A percentile compares a stretch with the other conserved stretches of the same genome.
phyloP scores from a whole-genome alignment of 2,113 vertebrate genomes.

The Onychostoma macrolepis region DNA sequence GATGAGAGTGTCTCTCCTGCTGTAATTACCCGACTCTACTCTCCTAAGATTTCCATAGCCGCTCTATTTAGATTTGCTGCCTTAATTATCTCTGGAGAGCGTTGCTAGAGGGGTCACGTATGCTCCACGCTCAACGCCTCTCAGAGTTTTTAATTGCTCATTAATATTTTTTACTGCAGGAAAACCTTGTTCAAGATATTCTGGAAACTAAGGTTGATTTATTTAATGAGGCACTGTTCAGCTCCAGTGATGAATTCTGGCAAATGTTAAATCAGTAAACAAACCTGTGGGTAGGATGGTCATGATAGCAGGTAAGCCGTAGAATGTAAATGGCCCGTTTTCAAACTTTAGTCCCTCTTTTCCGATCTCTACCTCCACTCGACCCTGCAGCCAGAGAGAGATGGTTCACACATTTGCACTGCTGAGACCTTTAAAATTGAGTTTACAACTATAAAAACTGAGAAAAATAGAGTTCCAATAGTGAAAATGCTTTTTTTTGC shows the following conservation, averaged over 20 bases:
- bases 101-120: constrained; percentile 7
- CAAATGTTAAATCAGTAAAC: neutral
- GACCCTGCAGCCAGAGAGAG: constrained; percentile 77
- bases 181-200: neutral
- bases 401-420: neutral
- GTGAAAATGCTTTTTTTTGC: neutral
- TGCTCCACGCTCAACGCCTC: neutral
- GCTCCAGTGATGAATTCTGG: neutral
- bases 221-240: neutral
- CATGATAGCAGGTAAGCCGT: constrained; percentile 89
- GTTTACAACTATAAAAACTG: neutral
- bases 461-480: neutral
- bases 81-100: constrained; percentile 33
- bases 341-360: constrained; percentile 95
- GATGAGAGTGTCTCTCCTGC: neutral
- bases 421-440: neutral
- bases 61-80: constrained; percentile 13
- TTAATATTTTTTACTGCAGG: constrained; percentile 9
- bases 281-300: constrained; percentile 83
- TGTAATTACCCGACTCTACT: constrained; percentile 46
- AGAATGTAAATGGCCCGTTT: constrained; percentile 96
- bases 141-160: constrained; percentile 24
- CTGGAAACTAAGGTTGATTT: neutral
- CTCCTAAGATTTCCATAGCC: constrained; percentile 42
- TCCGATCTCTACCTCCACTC: constrained; percentile 94